Evolutionary conservation across 1,140 invertebrate species (phyloP).

Genomic region (Coptotermes formosanus): DNA sequence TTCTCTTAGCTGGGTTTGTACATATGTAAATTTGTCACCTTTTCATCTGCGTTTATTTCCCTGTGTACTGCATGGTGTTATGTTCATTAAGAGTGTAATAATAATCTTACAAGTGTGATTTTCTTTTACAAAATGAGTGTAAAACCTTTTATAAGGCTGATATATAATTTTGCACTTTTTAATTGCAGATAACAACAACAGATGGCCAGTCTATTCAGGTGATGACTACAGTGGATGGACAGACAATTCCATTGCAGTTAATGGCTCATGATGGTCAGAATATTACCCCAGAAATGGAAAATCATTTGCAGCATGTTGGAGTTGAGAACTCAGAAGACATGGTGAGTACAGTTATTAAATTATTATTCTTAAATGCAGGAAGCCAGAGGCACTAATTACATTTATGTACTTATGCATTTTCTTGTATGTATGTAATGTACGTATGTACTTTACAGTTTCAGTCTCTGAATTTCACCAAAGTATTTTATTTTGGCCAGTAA

Average conservation of each 20-base stretch:
- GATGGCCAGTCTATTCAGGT: constrained; percentile 47
- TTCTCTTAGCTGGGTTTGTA: no score
- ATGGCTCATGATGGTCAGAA: constrained; percentile 41
- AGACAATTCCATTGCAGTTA: constrained; percentile 53
- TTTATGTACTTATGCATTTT: no score
- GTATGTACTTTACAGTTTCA: no score
- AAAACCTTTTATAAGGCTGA: background rate
- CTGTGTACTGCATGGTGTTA: background rate
- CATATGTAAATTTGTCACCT: no score
- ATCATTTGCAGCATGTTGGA: background rate
- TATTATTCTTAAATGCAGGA: no score
- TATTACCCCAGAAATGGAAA: constrained; percentile 26
- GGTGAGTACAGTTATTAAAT: background rate
- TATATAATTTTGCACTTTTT: constrained; percentile 26
- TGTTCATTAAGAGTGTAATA: background rate
- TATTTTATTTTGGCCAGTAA: no score
- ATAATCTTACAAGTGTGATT: background rate
- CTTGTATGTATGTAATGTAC: no score
- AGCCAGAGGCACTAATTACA: no score
- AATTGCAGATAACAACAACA: constrained; percentile 36
- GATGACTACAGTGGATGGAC: constrained; percentile 49
- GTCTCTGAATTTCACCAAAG: no score
- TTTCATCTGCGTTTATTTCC: background rate
- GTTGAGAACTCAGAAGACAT: background rate
- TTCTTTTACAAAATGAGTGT: background rate